Evolutionary conservation across 2,113 vertebrate genomes (phyloP).

Genomic region (chimpanzee (Pan troglodytes)): NHGRI_mPanTro3-v2.1_pri NC_086015.1:4790501-4791000

Average conservation of each 20-base stretch:
- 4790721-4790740: not conserved
- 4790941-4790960: not conserved
- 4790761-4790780: not conserved
- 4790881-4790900: not conserved
- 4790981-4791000: not conserved
- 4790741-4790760: not conserved
- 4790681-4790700: too few species aligned
- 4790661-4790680: too few species aligned
- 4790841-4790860: not conserved
- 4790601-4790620: not conserved
- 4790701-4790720: not conserved
- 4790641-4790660: too few species aligned
- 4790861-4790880: not conserved
- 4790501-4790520: not conserved
- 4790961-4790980: not conserved
- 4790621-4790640: not conserved
- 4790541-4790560: not conserved
- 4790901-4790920: not conserved
- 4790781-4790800: not conserved
- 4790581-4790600: not conserved
- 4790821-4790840: not conserved
- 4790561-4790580: not conserved
- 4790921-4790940: not conserved
- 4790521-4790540: not conserved
- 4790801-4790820: not conserved